Evolutionary conservation across 53 echinoderm and acorn worm species (phyloP).

Genomic region (Hippasteria phrygiana): DNA sequence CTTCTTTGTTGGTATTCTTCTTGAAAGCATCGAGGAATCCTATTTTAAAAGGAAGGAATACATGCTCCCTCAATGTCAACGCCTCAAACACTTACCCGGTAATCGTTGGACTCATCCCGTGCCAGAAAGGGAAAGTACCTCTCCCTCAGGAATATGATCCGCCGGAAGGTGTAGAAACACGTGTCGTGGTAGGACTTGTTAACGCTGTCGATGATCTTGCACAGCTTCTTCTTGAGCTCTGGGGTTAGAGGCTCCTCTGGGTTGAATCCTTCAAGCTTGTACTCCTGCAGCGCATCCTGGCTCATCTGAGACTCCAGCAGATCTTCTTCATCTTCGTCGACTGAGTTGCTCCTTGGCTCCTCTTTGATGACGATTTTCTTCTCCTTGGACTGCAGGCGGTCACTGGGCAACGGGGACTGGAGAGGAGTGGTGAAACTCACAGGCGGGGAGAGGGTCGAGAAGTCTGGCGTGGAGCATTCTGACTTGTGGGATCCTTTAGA

Average conservation of each 20-base stretch:
- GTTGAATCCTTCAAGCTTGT: slow-evolving; percentile 81
- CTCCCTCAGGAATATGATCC: slow-evolving; percentile 87
- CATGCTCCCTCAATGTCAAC: not conserved
- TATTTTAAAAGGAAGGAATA: too few relatives aligned
- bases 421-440: slow-evolving; percentile 63
- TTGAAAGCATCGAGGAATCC: too few relatives aligned
- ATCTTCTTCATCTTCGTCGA: slow-evolving; percentile 44
- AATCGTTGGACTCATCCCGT: slow-evolving; percentile 75
- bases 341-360: slow-evolving; percentile 66
- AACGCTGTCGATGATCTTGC: slow-evolving; percentile 85
- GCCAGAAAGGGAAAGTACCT: slow-evolving; percentile 89
- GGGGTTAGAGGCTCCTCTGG: slow-evolving; percentile 89
- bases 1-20: too few relatives aligned
- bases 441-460: slow-evolving; percentile 83
- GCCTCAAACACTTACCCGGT: slow-evolving; percentile 75
- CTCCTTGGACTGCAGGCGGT: slow-evolving; percentile 50
- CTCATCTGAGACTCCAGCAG: not conserved
- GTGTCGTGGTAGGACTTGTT: slow-evolving; percentile 97
- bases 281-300: slow-evolving; percentile 37
- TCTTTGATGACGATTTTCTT: slow-evolving; percentile 70
- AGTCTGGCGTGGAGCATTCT: slow-evolving; percentile 73
- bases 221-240: slow-evolving; percentile 81
- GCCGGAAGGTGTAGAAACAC: slow-evolving; percentile 95
- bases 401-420: slow-evolving; percentile 66
- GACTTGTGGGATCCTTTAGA: slow-evolving; percentile 76